Conservation (phyloP, 1,140 invertebrate genomes). For the Drosophila tristis region DNA sequence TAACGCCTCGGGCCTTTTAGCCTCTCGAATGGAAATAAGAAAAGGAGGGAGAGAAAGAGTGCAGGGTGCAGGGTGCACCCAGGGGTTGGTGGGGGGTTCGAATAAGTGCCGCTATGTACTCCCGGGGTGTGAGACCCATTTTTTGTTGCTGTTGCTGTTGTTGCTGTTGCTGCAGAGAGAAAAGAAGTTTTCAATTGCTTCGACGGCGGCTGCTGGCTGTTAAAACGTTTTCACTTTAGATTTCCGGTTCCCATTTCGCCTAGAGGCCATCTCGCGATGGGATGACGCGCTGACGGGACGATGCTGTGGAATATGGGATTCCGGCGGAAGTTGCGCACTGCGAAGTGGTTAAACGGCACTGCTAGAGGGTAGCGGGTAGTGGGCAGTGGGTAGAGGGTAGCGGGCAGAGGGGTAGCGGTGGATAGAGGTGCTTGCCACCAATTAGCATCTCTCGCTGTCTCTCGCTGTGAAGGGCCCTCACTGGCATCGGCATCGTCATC, state of each 20-base stretch:
- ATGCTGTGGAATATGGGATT: conserved; percentile 61
- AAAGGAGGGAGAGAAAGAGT: background rate
- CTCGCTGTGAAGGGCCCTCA: conserved; percentile 60
- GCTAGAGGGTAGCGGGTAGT: too few species aligned
- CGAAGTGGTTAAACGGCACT: too few species aligned
- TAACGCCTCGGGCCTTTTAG: conserved; percentile 66
- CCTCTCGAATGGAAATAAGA: conserved; percentile 9
- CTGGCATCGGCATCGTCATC: conserved; percentile 6
- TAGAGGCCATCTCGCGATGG: background rate
- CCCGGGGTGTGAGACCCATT: conserved; percentile 7
- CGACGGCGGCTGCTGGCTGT: conserved; percentile 39
- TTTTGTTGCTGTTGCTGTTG: conserved; percentile 2
- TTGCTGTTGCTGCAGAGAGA: conserved; percentile 6
- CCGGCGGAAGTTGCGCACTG: conserved; percentile 69
- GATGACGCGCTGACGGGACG: conserved; percentile 16
- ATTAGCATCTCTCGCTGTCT: conserved; percentile 57
- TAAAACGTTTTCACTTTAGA: conserved; percentile 83
- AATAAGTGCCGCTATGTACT: conserved; percentile 7
- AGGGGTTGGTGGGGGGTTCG: background rate
- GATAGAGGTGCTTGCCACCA: conserved; percentile 62
- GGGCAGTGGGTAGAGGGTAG: background rate
- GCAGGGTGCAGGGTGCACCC: background rate
- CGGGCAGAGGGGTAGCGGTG: too few species aligned
- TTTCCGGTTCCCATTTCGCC: conserved; percentile 66
- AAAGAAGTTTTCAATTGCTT: conserved; percentile 72